These are phyloP conservation scores for Halcyon malimbica DNA, from an alignment of 2,113 vertebrate genomes.

Conservation along the genomic window DNA sequence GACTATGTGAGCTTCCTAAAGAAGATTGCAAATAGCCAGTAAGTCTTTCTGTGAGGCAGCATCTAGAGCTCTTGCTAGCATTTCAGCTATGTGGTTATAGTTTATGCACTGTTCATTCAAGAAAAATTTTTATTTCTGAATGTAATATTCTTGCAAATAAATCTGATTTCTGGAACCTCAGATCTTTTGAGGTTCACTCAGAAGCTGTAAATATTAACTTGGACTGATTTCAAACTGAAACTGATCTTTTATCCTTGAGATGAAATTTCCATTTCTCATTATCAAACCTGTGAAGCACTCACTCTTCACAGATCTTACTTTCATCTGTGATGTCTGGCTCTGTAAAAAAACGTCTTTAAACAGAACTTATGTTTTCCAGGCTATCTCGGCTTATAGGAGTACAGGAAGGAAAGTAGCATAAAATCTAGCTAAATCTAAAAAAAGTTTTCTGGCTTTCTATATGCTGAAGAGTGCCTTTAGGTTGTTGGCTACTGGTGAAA, in stretches of 20 bases:
- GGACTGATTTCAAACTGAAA: not conserved
- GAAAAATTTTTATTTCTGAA: not conserved
- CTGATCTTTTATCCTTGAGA: not conserved
- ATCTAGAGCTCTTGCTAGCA: not conserved
- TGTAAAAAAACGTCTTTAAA: not conserved
- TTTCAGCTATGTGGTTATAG: not conserved
- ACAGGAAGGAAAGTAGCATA: not conserved
- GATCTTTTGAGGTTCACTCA: not conserved
- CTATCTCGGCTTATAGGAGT: not conserved
- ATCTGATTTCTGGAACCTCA: not conserved
- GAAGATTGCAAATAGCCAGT: not conserved
- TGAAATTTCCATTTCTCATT: not conserved
- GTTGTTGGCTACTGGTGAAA: not conserved
- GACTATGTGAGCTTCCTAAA: not conserved
- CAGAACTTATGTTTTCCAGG: not conserved
- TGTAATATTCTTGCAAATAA: not conserved
- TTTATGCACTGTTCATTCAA: not conserved
- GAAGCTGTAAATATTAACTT: not conserved
- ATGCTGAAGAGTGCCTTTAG: not conserved
- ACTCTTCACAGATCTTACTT: not conserved
- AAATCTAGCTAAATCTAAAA: not conserved
- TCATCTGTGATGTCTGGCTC: not conserved
- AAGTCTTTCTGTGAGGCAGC: not conserved
- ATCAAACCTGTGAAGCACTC: not conserved
- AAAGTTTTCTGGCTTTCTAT: not conserved